phyloP scores from a whole-genome alignment of 2,888 invertebrate species.

The Globia sparganii region DNA sequence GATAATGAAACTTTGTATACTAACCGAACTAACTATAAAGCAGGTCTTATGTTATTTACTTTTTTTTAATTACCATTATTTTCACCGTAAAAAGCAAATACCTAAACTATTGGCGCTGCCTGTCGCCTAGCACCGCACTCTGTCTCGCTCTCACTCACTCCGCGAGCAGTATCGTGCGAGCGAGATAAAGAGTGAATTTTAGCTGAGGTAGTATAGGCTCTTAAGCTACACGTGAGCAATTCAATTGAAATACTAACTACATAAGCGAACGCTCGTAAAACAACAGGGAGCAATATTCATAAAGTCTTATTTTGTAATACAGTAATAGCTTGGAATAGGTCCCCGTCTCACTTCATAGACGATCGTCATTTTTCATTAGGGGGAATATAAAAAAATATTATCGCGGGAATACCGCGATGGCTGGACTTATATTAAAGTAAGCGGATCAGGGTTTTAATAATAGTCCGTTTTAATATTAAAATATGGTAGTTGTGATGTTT shows the following conservation, averaged over 20 bases:
- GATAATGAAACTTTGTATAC: too few species aligned
- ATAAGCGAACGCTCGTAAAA: conserved; percentile 48
- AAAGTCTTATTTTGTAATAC: conserved; percentile 55
- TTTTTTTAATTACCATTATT: too few species aligned
- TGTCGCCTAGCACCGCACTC: too few species aligned
- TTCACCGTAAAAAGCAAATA: too few species aligned
- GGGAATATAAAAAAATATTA: conserved; percentile 60
- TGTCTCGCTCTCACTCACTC: too few species aligned
- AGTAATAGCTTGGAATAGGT: conserved; percentile 35
- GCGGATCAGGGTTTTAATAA: conserved; percentile 62
- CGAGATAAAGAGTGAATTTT: too few species aligned
- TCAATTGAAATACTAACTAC: conserved; percentile 33
- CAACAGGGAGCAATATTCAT: conserved; percentile 55
- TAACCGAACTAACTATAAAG: too few species aligned
- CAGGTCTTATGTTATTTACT: too few species aligned
- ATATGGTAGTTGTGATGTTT: conserved; percentile 50
- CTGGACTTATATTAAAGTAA: conserved; percentile 59
- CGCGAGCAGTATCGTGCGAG: too few species aligned
- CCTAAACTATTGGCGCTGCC: too few species aligned
- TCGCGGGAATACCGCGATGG: conserved; percentile 41
- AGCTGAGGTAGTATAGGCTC: too few species aligned
- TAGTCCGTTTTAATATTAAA: conserved; percentile 59
- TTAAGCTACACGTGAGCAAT: conserved; percentile 40
- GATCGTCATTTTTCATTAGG: conserved; percentile 63
- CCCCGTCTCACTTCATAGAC: conserved; percentile 40